Conservation (phyloP, 2,797 vertebrate genomes). For the Pristis pectinata region DNA sequence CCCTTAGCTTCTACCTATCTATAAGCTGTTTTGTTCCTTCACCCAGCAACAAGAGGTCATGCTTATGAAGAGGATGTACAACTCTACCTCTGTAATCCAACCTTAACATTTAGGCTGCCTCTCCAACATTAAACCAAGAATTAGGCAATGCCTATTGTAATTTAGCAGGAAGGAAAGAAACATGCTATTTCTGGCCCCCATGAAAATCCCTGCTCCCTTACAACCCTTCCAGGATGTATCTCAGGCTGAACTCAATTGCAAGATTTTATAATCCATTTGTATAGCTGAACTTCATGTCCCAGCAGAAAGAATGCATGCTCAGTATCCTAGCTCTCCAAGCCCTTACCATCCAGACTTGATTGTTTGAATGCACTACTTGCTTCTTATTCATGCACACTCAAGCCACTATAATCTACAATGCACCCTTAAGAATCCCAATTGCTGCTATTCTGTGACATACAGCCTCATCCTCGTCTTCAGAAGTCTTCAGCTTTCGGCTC, state of each 20-base stretch:
- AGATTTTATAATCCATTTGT: neutral
- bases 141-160: neutral
- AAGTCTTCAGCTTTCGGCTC: neutral
- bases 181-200: neutral
- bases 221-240: neutral
- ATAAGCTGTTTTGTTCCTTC: neutral
- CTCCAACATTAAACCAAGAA: neutral
- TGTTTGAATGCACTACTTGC: neutral
- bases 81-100: neutral
- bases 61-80: neutral
- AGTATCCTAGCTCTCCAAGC: neutral
- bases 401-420: neutral
- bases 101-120: neutral
- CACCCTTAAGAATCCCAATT: neutral
- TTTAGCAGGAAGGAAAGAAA: neutral
- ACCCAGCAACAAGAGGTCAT: neutral
- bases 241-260: neutral
- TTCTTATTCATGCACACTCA: neutral
- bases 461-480: neutral
- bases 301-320: neutral
- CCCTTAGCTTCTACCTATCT: neutral
- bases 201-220: neutral
- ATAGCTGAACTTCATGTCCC: neutral
- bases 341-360: neutral
- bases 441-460: neutral